Conservation (phyloP, 2,888 invertebrate genomes). For the Nomada ruficornis region DNA sequence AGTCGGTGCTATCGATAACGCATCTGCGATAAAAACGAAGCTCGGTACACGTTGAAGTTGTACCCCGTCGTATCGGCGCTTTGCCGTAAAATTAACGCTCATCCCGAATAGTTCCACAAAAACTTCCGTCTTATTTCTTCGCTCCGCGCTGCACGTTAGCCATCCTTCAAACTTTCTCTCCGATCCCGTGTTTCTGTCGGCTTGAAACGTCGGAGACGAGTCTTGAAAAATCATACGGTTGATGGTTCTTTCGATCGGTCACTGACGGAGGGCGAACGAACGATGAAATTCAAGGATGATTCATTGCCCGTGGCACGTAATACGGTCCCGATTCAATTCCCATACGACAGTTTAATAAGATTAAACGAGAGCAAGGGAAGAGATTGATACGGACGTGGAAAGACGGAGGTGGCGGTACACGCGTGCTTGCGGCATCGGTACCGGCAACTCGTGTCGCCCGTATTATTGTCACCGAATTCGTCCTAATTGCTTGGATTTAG, state of each 20-base stretch:
- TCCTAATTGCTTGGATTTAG: constrained; percentile 58
- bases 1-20: constrained; percentile 46
- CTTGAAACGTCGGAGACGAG: neutral
- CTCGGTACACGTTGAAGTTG: neutral
- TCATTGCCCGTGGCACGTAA: constrained; percentile 51
- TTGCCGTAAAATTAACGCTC: neutral
- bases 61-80: neutral
- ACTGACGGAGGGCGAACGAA: neutral
- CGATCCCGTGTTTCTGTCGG: neutral
- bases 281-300: constrained; percentile 43
- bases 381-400: no score
- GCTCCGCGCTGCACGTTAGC: neutral
- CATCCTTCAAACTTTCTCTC: constrained; percentile 9
- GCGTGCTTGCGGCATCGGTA: neutral
- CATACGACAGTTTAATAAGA: no score
- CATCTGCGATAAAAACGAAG: constrained; percentile 18
- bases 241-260: neutral
- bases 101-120: neutral
- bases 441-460: constrained; percentile 42
- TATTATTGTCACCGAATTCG: constrained; percentile 58
- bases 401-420: no score
- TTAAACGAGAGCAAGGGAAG: no score
- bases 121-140: constrained; percentile 1
- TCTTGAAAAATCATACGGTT: neutral
- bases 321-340: constrained; percentile 34